Percentiles rank a stretch among this genome's conserved stretches.
Evolutionary conservation across 23 tunicate species (phyloP).

Genomic region (Ascidia mentula): DNA sequence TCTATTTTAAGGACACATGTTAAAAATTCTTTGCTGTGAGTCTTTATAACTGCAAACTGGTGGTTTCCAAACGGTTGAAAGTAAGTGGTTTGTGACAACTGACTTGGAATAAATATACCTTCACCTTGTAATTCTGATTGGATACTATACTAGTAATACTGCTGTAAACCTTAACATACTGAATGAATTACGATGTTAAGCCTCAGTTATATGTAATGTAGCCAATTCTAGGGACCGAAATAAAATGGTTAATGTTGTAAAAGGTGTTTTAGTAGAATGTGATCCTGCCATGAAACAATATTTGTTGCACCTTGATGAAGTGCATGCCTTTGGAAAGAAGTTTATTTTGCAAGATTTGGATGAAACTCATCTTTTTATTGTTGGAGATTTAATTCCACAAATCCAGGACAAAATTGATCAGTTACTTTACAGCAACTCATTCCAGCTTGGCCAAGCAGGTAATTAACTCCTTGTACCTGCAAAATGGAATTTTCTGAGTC

Average conservation of each 20-base stretch:
- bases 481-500: conserved; percentile 19
- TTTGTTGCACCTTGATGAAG: conserved; percentile 78
- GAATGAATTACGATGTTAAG: too few relatives aligned
- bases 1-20: too few relatives aligned
- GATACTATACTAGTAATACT: too few relatives aligned
- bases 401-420: conserved; percentile 80
- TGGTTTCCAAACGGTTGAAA: too few relatives aligned
- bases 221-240: too few relatives aligned
- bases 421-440: conserved; percentile 77
- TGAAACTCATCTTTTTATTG: conserved; percentile 84
- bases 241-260: conserved; percentile 85
- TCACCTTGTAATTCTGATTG: too few relatives aligned
- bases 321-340: conserved; percentile 51
- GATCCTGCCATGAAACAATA: conserved; percentile 97
- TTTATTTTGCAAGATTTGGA: conserved; percentile 92
- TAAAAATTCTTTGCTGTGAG: too few relatives aligned
- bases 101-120: too few relatives aligned
- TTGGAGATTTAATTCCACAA: conserved; percentile 52
- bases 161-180: too few relatives aligned
- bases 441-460: conserved; percentile 64
- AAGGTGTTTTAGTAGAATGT: conserved; percentile 82
- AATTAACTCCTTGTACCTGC: not conserved
- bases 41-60: too few relatives aligned
- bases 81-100: too few relatives aligned
- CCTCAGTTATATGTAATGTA: too few relatives aligned